Conservation (phyloP, 2,797 vertebrate genomes). For the Podargus strigoides region DNA sequence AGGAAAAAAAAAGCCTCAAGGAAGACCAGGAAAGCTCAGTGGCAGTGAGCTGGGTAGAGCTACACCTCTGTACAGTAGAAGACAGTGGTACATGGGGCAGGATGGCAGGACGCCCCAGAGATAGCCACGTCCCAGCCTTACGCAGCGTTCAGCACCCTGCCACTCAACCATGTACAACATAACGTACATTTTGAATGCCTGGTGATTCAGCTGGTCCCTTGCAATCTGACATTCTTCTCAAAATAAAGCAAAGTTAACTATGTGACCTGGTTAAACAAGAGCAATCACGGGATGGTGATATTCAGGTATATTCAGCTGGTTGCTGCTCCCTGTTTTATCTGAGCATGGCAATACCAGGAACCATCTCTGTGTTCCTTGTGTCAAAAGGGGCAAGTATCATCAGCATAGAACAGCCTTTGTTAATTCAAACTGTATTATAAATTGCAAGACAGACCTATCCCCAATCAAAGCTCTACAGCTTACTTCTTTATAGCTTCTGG, state of each 20-base stretch:
- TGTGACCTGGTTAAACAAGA: not conserved
- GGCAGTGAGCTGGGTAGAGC: not conserved
- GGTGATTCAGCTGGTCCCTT: not conserved
- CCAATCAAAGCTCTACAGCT: not conserved
- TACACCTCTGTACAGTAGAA: not conserved
- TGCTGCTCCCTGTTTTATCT: not conserved
- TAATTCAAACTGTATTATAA: not conserved
- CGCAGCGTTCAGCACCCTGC: accelerated
- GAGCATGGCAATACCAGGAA: not conserved
- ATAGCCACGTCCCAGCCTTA: no score
- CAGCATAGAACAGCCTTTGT: not conserved
- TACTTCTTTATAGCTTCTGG: not conserved
- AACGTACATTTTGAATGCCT: not conserved
- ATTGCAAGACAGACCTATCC: not conserved
- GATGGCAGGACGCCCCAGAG: accelerated
- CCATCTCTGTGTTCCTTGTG: not conserved
- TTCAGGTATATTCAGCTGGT: not conserved
- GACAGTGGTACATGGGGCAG: not conserved
- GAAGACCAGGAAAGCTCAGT: not conserved
- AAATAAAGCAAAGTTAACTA: not conserved
- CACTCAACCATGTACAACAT: accelerated
- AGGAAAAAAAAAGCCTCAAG: not conserved
- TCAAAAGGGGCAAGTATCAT: not conserved
- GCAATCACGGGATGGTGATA: not conserved
- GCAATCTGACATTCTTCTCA: not conserved